phyloP scores from a whole-genome alignment of 2,797 vertebrate species.

The Mionectes olivaceus region DNA sequence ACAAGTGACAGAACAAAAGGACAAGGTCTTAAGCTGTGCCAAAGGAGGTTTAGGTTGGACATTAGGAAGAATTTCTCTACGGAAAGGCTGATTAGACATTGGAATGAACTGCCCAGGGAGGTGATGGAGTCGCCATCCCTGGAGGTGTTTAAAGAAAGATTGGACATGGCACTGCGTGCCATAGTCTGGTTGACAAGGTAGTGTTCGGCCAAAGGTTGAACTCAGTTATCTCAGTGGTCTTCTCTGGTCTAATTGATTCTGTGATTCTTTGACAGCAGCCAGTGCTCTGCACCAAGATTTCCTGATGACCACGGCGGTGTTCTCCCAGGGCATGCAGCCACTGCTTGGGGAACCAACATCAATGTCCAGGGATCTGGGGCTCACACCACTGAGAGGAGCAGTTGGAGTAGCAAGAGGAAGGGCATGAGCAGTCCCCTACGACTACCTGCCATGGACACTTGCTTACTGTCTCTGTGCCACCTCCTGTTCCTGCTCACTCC shows the following conservation, averaged over 20 bases:
- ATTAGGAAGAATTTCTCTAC: not conserved
- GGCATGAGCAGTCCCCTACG: fast-evolving
- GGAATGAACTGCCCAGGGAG: not conserved
- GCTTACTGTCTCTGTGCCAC: fast-evolving
- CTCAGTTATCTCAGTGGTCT: not conserved
- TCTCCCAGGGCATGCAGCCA: fast-evolving
- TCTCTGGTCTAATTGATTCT: not conserved
- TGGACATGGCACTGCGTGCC: fast-evolving
- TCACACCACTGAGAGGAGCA: not conserved
- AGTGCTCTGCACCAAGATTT: not conserved
- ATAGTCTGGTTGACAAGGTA: not conserved
- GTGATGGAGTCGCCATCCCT: not conserved
- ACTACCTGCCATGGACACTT: not conserved
- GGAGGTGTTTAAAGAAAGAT: not conserved
- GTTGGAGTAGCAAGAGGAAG: not conserved
- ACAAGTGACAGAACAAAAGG: not conserved
- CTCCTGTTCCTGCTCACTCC: not conserved
- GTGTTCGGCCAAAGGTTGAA: not conserved
- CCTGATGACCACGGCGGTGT: no score
- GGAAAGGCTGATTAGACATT: not conserved
- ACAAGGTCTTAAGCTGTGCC: not conserved
- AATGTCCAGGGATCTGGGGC: fast-evolving
- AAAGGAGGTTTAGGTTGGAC: not conserved
- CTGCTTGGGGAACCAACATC: fast-evolving
- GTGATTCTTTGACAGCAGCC: not conserved